A percentile compares a stretch with the other conserved stretches of the same genome.
These are phyloP conservation scores for Agonopterix alstromeriana DNA, from an alignment of 2,888 invertebrate species.

Conservation along the genomic window DNA sequence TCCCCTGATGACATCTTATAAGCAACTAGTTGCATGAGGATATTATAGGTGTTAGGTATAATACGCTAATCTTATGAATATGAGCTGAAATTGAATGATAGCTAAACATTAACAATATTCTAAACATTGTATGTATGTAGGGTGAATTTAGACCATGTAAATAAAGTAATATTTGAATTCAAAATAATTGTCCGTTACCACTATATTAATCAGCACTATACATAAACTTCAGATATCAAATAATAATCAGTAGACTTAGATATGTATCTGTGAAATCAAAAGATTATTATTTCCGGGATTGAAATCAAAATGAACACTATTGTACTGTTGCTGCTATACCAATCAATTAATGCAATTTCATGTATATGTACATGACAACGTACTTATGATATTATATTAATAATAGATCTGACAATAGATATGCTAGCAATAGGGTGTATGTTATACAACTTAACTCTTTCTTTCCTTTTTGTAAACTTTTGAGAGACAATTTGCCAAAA, in stretches of 20 bases:
- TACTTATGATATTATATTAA: too few relatives aligned
- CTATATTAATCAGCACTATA: too few relatives aligned
- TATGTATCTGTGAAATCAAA: neutral
- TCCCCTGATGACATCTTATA: too few relatives aligned
- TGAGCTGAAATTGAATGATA: constrained; percentile 57
- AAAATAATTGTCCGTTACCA: constrained; percentile 1
- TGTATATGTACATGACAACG: too few relatives aligned
- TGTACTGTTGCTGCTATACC: too few relatives aligned
- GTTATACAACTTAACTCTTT: neutral
- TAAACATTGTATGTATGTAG: constrained; percentile 6
- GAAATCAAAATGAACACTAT: too few relatives aligned
- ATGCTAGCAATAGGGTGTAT: constrained; percentile 36
- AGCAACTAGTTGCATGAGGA: too few relatives aligned
- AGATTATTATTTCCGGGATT: too few relatives aligned
- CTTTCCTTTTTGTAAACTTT: constrained; percentile 65
- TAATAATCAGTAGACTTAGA: too few relatives aligned
- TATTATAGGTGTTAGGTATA: constrained; percentile 31
- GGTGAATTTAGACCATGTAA: constrained; percentile 8
- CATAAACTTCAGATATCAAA: too few relatives aligned
- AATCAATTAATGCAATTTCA: too few relatives aligned
- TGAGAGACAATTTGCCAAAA: constrained; percentile 68
- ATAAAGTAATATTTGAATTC: neutral
- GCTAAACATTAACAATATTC: constrained; percentile 1
- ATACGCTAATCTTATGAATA: constrained; percentile 72
- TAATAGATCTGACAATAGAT: constrained; percentile 44